These are phyloP conservation scores for Arrhopalites spinosus DNA, from an alignment of 2,888 invertebrate species.

Conservation along the genomic window DNA sequence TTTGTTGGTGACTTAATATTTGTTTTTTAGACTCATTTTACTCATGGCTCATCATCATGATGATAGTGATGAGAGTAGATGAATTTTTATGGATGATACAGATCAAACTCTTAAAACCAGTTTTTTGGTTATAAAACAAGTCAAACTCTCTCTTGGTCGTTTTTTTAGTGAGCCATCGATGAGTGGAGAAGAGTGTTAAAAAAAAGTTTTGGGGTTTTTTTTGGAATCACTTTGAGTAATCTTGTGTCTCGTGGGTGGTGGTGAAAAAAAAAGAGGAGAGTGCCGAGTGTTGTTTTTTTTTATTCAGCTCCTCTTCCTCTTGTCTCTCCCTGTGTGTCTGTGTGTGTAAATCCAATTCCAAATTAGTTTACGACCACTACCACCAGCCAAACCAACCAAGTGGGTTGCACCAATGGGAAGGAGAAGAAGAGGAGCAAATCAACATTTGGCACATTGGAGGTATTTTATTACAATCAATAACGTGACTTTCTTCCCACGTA, in stretches of 20 bases:
- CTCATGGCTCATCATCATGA: no score
- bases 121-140: no score
- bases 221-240: slow-evolving; percentile 6
- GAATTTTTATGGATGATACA: no score
- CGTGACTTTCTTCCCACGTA: slow-evolving; percentile 1
- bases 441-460: slow-evolving; percentile 1
- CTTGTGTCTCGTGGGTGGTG: background rate
- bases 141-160: no score
- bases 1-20: no score
- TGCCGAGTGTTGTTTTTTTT: background rate
- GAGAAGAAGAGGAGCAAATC: background rate
- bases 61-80: no score
- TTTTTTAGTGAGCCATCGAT: no score
- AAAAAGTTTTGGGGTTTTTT: background rate
- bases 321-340: background rate
- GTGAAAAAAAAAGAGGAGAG: background rate
- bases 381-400: background rate
- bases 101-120: no score
- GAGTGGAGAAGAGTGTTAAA: no score
- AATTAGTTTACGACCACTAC: slow-evolving; percentile 1
- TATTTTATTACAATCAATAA: slow-evolving; percentile 4
- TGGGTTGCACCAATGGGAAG: no score
- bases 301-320: no score
- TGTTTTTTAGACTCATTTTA: no score
- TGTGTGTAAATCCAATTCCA: background rate